Base-by-base conservation (phyloP, 2,888 invertebrate genomes). In the Dusona sp. region DNA sequence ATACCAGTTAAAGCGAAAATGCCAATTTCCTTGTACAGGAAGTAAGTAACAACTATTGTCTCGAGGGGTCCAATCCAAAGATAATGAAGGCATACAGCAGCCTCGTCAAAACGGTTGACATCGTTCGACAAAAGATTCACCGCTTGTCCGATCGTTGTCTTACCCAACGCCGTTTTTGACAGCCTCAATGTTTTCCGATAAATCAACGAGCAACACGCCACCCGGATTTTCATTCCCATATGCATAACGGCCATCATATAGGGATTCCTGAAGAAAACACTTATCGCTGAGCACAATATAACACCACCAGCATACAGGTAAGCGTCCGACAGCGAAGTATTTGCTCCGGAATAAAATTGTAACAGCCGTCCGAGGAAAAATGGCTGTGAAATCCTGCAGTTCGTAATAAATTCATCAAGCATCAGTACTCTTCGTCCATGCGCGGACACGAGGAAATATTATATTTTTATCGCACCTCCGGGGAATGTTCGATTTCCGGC, bases 41-140 rank as follows among this genome's bases (percentile, higher is more conserved):
- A 96, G 93, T 96, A 73, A 22, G 57, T 74, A 16, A 16, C 22
- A 88, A 98, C 96, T 70, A 94, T 89, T 81, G 95, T 95, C 93
- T 96, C 96, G 11, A 98, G 91, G 0, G 98, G 98, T 86, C 97
- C 96, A 45, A 98, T 96, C 98, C 98, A 98, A 92, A 99, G 96
- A 94, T 97, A 98, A 93, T 98, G 98, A 9, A 98, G 95, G 93
- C 97, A 98, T 79, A 97, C 96, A 85, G 97, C 96, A 4, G 97
- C 97, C 93, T 97, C 96, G 94, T 99, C 99, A 92, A 99, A 97
- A 64, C 99, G 96, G 93, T 97, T 97, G 11, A 99, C 98, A 94
- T 99, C 99, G 92, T 99, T 99, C 4, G 98, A 98, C 80, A 99
- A 95, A 8, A 99, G 95, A 95, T 99, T 99, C 19, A 99, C 97